Evolutionary conservation across 2,113 vertebrate species (phyloP), one percentile per base, ranked within the genome.

Genomic region (Odontophorus gujanensis): DNA sequence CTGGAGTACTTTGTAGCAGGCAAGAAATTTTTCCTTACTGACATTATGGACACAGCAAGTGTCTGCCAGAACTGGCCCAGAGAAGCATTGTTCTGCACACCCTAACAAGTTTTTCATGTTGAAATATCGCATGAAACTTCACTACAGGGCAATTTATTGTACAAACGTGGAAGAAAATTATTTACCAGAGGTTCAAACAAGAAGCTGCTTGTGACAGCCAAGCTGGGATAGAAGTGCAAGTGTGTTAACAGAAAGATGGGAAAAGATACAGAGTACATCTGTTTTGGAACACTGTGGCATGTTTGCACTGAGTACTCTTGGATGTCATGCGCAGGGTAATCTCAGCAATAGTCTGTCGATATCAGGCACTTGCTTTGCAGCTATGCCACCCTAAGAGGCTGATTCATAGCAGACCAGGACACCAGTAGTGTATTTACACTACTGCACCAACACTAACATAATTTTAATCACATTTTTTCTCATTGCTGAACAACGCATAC

Each of bases 21-120:
- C 32, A 80, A 69, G 61, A 73, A 40, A 1, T 13, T 83, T 68
- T 26, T 53, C n/a, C 12, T 50, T 74, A n/a, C 13, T 66, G 85
- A 36, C 0, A 0, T 32, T 61, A 57, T 3, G 24, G 75, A 38
- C 40, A 21, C 7, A 85, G 30, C 3, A 66, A 90, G 50, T 6
- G 21, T 53, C 75, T 80, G 36, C 48, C 47, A 82, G 81, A 45
- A 73, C 43, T 59, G 42, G 38, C 36, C 38, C 61, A 63, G 11
- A 40, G 36, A 88, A 69, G 40, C 25, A 61, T n/a, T 38, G 43
- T 65, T 80, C 53, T 82, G 59, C 79, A 80, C 69, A n/a, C 7
- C 40, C 82, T 85, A 85, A 80, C 18, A 28, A 68, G 47, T 69
- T 71, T 86, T 57, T 81, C 65, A 65, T 22, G 6, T 25, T 69